Conservation (phyloP, 2,888 invertebrate species). For the Euplagia quadripunctaria region DNA sequence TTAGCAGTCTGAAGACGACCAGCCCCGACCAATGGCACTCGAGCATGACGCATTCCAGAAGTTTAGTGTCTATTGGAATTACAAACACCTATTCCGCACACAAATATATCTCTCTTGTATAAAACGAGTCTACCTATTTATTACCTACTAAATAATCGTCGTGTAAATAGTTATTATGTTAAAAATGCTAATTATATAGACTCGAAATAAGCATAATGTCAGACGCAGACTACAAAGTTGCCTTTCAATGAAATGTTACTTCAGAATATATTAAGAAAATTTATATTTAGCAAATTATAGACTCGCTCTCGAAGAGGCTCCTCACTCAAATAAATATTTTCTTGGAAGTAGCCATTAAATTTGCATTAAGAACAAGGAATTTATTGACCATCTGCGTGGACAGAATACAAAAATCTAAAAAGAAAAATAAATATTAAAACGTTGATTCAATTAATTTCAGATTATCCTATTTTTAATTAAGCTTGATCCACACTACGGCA, state of each 20-base stretch:
- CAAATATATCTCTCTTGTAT: no score
- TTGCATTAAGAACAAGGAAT: not conserved
- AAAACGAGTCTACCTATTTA: no score
- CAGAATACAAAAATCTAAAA: not conserved
- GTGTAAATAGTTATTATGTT: not conserved
- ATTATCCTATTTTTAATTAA: not conserved
- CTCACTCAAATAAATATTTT: not conserved
- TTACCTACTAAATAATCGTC: not conserved
- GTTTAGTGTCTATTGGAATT: no score
- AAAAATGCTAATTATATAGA: not conserved
- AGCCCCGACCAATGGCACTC: no score
- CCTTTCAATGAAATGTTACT: slow-evolving; percentile 39
- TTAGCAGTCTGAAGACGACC: no score
- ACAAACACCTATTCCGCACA: no score
- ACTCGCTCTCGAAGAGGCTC: slow-evolving; percentile 5
- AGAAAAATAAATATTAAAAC: not conserved
- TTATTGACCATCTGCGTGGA: slow-evolving; percentile 18
- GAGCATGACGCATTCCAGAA: no score
- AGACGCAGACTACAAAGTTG: slow-evolving; percentile 14
- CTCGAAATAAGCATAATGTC: not conserved
- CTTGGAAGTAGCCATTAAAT: not conserved
- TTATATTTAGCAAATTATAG: slow-evolving; percentile 32
- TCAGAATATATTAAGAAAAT: slow-evolving; percentile 43
- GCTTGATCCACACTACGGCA: not conserved
- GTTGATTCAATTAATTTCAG: not conserved